Base-by-base conservation (phyloP, 2,113 vertebrate species). In the Taxidea taxus region DNA sequence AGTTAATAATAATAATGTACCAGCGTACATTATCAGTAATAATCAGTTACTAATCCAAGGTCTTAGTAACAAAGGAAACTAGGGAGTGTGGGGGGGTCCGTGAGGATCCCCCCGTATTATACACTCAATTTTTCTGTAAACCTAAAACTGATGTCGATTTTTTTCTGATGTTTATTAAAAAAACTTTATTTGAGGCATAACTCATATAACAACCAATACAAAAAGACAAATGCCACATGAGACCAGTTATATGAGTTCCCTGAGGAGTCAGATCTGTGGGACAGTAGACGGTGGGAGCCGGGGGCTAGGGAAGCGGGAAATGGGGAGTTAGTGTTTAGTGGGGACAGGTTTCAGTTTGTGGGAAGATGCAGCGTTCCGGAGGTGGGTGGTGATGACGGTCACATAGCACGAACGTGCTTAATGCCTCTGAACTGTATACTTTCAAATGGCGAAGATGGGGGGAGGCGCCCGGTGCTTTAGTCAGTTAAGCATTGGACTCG, bases 31-130 rank as follows among this genome's bases (percentile, higher is more conserved):
- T 15, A 44, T 72, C 23, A 21, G 0, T 62, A 75, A 34, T 62
- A 62, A 85, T 4, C 51, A 51, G 51, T 51, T 51, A 62, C 42
- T 39, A 47, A 62, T 39, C 34, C 44, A 37, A 92, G 78, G 56
- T 37, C 31, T 60, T 60, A 62, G 25, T 44, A 31, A 70, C 29
- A 62, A 27, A 20, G 54, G 25, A 51, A 31, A 10, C 42, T 21
- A 21, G 16, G 25, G 31, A 3, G 11, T 10, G 34, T n/a, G 18
- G 39, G 39, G 16, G 11, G 6, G 16, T 29, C 14, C 29, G 0
- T n/a, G 42, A 70, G 42, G 34, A 31, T 42, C 6, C 60, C 47
- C 51, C 60, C 64, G 29, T n/a, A 49, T 42, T 37, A 13, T 62
- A 25, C 84, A 68, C 16, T 49, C 4, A 21, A 4, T 62, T 85